Conservation (phyloP, 2,113 vertebrate species). For the Jaculus jaculus region DNA sequence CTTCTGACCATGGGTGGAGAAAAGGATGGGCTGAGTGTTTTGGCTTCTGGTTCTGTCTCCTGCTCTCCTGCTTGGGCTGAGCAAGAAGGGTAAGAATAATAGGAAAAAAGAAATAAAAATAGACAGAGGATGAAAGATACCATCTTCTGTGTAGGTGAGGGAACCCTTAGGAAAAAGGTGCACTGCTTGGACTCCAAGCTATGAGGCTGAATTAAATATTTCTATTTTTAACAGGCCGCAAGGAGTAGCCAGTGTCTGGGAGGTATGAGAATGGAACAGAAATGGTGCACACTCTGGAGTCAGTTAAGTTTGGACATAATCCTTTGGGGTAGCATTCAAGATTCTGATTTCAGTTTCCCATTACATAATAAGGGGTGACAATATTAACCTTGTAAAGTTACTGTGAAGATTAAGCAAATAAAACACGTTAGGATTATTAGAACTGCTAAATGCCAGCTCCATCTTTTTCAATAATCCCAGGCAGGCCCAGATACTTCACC, state of each 20-base stretch:
- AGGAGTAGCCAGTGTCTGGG: not conserved
- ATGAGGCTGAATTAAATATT: not conserved
- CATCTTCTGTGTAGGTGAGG: constrained; percentile 78
- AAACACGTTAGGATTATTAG: not conserved
- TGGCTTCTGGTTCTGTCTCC: constrained; percentile 39
- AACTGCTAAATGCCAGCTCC: not conserved
- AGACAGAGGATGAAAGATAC: constrained; percentile 70
- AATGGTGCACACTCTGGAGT: not conserved
- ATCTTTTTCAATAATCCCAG: not conserved
- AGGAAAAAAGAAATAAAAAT: constrained; percentile 63
- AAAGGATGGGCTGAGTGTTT: not conserved
- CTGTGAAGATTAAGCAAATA: not conserved
- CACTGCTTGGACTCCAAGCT: not conserved
- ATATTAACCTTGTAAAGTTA: not conserved
- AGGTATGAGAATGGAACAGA: not conserved
- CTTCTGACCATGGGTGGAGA: not conserved
- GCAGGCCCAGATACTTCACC: not conserved
- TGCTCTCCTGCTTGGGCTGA: constrained; percentile 18
- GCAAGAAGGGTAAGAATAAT: constrained; percentile 15
- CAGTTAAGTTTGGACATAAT: not conserved
- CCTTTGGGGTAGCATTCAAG: not conserved
- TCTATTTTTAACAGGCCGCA: not conserved
- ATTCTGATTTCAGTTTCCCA: not conserved
- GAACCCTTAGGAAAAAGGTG: constrained; percentile 46
- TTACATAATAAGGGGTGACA: not conserved